Conservation (phyloP, 2,888 invertebrate species). For the Athripsodes cinereus region DNA sequence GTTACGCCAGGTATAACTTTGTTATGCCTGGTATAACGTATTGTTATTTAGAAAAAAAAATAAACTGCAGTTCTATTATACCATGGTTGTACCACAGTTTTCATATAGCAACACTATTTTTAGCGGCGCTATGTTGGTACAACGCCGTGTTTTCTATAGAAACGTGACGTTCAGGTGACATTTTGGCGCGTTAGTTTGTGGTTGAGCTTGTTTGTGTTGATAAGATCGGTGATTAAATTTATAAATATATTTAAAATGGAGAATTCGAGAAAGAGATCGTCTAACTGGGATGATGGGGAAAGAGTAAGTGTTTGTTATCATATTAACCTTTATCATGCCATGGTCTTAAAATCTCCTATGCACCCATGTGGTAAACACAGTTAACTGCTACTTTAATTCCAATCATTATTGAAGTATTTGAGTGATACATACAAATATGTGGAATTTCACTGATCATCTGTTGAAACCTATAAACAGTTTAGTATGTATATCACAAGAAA, state of each 20-base stretch:
- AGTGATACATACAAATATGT: not conserved
- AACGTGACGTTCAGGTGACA: not conserved
- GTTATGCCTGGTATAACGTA: not conserved
- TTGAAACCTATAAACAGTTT: not conserved
- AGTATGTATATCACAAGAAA: not conserved
- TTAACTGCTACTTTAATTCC: no score
- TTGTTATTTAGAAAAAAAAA: not conserved
- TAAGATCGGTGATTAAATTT: not conserved
- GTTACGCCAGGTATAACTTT: not conserved
- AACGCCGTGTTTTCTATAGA: not conserved
- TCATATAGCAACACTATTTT: not conserved
- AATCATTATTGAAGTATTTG: not conserved
- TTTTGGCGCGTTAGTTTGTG: not conserved
- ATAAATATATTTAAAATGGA: not conserved
- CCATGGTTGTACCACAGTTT: not conserved
- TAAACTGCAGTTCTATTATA: not conserved
- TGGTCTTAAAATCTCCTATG: no score
- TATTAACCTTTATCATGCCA: no score
- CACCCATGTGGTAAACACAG: no score
- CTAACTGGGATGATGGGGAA: slow-evolving; percentile 3
- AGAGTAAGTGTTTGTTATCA: slow-evolving; percentile 1
- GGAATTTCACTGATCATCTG: not conserved
- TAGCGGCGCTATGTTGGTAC: not conserved
- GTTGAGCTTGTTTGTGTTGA: not conserved
- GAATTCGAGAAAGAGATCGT: not conserved